Evolutionary conservation across 2,888 invertebrate genomes (phyloP).

Genomic region (Ormyrus nitidulus): DNA sequence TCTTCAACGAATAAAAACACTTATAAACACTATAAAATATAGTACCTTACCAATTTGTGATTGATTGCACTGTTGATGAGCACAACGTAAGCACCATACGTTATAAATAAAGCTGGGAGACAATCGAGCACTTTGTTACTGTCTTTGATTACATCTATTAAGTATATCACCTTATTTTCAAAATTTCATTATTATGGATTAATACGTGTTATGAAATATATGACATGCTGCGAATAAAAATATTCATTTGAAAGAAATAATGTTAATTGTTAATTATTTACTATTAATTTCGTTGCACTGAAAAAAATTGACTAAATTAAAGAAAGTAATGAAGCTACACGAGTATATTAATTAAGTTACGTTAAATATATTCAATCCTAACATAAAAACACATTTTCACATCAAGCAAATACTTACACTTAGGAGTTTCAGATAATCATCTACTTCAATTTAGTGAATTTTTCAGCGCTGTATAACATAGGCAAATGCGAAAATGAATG

Average conservation of each 20-base stretch:
- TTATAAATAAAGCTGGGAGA: slow-evolving; percentile 21
- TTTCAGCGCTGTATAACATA: too few species aligned
- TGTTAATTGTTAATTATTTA: not conserved
- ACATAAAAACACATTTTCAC: too few species aligned
- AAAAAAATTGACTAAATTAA: too few species aligned
- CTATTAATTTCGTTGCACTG: too few species aligned
- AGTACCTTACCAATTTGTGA: slow-evolving; percentile 3
- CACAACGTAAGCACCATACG: slow-evolving; percentile 16
- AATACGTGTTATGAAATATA: not conserved
- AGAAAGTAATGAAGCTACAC: too few species aligned
- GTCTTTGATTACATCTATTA: slow-evolving; percentile 22
- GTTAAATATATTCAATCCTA: too few species aligned
- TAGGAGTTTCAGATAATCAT: not conserved
- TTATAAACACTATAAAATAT: not conserved
- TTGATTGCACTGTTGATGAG: not conserved
- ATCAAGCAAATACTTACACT: too few species aligned
- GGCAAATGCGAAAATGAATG: too few species aligned
- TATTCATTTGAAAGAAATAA: not conserved
- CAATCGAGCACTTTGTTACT: slow-evolving; percentile 36
- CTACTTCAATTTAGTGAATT: not conserved
- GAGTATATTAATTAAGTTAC: too few species aligned
- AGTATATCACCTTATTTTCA: slow-evolving; percentile 41
- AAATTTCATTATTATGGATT: not conserved
- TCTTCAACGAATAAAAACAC: not conserved
- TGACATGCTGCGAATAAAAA: not conserved